phyloP scores from a whole-genome alignment of 2,113 vertebrate genomes.

The Hiodon tergisus region DNA sequence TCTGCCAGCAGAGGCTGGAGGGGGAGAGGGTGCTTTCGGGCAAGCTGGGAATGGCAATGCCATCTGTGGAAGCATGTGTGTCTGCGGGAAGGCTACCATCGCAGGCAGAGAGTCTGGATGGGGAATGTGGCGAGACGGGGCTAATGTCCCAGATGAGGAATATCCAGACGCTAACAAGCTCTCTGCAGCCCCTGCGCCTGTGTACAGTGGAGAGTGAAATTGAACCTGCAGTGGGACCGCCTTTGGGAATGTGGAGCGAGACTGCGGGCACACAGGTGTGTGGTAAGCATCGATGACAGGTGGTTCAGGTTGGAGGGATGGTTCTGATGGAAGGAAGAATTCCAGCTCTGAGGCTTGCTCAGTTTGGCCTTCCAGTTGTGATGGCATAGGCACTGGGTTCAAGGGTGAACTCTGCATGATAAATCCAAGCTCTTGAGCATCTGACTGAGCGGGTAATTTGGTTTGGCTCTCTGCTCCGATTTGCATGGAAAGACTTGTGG shows the following conservation, averaged over 20 bases:
- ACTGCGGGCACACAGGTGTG: background rate
- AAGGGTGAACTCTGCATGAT: background rate
- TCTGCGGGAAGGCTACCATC: background rate
- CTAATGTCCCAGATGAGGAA: background rate
- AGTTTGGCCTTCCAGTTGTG: too few species aligned
- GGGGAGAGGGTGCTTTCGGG: background rate
- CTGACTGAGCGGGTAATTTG: background rate
- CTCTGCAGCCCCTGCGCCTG: background rate
- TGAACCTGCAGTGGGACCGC: too few species aligned
- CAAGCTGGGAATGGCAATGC: background rate
- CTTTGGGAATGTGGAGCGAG: background rate
- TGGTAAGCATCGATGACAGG: background rate
- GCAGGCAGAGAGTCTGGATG: background rate
- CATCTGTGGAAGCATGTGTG: slow-evolving; percentile 8
- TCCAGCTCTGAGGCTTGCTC: background rate
- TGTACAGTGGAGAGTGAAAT: background rate
- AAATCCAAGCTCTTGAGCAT: background rate
- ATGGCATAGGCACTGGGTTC: too few species aligned
- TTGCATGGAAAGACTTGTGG: background rate
- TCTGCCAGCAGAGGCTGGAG: slow-evolving; percentile 8
- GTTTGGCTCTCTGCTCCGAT: background rate
- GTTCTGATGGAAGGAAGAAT: background rate
- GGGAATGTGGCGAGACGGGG: background rate
- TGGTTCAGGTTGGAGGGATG: too few species aligned
- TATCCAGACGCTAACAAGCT: background rate